Conservation (phyloP, 1,140 invertebrate genomes). For the Cyphomyrmex costatus region DNA sequence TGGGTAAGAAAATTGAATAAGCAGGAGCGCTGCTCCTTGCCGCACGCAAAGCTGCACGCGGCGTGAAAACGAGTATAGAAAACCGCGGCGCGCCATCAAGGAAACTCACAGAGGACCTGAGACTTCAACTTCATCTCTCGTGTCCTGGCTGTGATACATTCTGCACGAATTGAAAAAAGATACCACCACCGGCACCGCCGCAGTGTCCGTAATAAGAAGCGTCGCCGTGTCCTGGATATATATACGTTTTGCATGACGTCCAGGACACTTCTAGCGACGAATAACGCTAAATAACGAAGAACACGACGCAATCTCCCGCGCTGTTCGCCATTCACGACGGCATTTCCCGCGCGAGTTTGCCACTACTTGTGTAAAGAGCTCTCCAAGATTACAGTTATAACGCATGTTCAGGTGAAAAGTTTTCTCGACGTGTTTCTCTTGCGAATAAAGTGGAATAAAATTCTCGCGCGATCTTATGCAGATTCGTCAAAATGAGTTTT, state of each 20-base stretch:
- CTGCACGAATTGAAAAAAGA: conserved; percentile 45
- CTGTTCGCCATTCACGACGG: conserved; percentile 19
- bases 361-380: background rate
- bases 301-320: conserved; percentile 25
- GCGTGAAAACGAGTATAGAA: conserved; percentile 68
- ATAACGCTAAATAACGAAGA: conserved; percentile 42
- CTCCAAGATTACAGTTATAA: conserved; percentile 24
- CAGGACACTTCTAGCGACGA: conserved; percentile 20
- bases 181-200: background rate
- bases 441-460: conserved; percentile 35
- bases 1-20: conserved; percentile 55
- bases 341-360: conserved; percentile 24
- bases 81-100: conserved; percentile 32
- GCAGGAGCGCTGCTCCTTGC: conserved; percentile 38
- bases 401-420: conserved; percentile 18
- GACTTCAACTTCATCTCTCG: conserved; percentile 5
- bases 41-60: conserved; percentile 36
- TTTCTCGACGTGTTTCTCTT: background rate
- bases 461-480: background rate
- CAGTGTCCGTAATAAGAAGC: conserved; percentile 63
- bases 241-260: conserved; percentile 56
- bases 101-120: conserved; percentile 31
- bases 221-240: conserved; percentile 19
- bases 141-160: conserved; percentile 14
- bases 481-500: conserved; percentile 31